Evolutionary conservation across 2,888 invertebrate genomes (phyloP).

Genomic region (Drosophila bunnanda): DNA sequence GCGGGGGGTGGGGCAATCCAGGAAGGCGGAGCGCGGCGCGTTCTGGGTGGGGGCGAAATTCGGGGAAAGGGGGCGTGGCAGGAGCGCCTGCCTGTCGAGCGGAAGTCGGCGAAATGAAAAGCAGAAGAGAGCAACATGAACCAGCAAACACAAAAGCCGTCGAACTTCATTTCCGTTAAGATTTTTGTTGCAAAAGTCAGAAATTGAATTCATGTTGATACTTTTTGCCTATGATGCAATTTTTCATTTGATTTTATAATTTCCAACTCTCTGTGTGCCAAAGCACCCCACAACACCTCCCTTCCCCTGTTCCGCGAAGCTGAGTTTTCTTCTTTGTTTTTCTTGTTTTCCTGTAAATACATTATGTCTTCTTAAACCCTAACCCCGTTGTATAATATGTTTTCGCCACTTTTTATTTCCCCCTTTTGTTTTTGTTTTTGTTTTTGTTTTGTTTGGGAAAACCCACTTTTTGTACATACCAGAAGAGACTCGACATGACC

Average conservation of each 20-base stretch:
- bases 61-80: constrained; percentile 28
- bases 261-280: constrained; percentile 59
- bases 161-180: constrained; percentile 83
- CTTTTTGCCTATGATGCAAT: constrained; percentile 83
- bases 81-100: constrained; percentile 31
- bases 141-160: constrained; percentile 52
- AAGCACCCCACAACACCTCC: constrained; percentile 10
- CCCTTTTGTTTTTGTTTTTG: no score
- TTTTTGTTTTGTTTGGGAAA: constrained; percentile 14
- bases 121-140: constrained; percentile 35
- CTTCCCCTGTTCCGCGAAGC: constrained; percentile 11
- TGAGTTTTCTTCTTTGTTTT: constrained; percentile 5
- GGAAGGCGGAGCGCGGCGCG: constrained; percentile 38
- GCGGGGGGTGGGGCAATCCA: constrained; percentile 48
- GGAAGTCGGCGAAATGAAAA: constrained; percentile 25
- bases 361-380: constrained; percentile 19
- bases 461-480: constrained; percentile 42
- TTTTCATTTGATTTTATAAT: constrained; percentile 63
- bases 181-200: constrained; percentile 78
- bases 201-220: constrained; percentile 82
- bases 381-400: constrained; percentile 29
- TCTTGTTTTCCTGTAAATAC: constrained; percentile 47
- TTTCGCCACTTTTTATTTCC: constrained; percentile 52
- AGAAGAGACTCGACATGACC: constrained; percentile 31
- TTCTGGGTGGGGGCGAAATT: background rate